These are phyloP conservation scores for Pleuronectes platessa DNA, from an alignment of 2,113 vertebrate species.

Conservation along the genomic window DNA sequence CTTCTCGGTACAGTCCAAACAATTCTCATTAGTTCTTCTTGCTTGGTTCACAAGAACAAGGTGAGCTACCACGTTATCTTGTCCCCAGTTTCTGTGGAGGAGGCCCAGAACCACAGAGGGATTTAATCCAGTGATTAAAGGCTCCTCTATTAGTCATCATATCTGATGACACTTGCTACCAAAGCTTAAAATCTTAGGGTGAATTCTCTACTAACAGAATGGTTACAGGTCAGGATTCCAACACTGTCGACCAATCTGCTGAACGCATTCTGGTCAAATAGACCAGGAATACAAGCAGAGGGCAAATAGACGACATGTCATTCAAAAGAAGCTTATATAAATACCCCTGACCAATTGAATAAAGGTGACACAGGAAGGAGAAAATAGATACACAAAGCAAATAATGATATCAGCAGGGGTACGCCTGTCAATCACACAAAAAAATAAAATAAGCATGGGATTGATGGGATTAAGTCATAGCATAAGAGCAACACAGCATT, in stretches of 20 bases:
- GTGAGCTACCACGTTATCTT: constrained; percentile 16
- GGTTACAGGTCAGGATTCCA: constrained; percentile 23
- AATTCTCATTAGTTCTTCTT: constrained; percentile 28
- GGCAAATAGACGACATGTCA: constrained; percentile 7
- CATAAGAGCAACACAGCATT: constrained; percentile 48
- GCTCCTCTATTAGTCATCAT: constrained; percentile 22
- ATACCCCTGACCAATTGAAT: constrained; percentile 31
- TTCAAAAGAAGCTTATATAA: constrained; percentile 40
- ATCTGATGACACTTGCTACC: constrained; percentile 23
- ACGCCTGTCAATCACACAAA: constrained; percentile 63
- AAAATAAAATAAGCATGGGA: constrained; percentile 50
- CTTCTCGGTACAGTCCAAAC: constrained; percentile 24
- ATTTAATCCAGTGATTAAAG: constrained; percentile 2
- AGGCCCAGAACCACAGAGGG: not conserved
- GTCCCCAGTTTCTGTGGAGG: constrained; percentile 1
- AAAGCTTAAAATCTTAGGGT: constrained; percentile 22
- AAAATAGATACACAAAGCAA: constrained; percentile 70
- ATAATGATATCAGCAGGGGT: constrained; percentile 51
- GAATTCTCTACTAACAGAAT: constrained; percentile 24
- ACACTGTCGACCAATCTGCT: constrained; percentile 16
- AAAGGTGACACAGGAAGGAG: constrained; percentile 20
- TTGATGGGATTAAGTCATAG: constrained; percentile 40
- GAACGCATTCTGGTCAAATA: constrained; percentile 21
- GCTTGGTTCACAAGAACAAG: constrained; percentile 28
- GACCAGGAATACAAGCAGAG: constrained; percentile 2